Conservation (phyloP, 2,888 invertebrate species). For the Atrina japonica region DNA sequence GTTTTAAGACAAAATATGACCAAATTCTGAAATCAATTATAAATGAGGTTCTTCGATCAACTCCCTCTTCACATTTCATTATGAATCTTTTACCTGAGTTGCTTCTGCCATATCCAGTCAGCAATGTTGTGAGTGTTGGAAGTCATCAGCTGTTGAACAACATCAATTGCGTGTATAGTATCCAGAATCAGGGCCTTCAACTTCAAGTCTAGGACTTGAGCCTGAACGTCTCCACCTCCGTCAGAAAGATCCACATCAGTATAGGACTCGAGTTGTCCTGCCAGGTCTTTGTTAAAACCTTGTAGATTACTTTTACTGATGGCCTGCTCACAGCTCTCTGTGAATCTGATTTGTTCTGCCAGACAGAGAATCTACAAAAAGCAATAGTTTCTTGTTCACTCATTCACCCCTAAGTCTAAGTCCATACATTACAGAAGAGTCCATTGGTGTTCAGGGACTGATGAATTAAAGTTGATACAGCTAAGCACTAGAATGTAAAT, state of each 20-base stretch:
- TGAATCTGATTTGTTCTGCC: conserved; percentile 92
- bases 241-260: conserved; percentile 78
- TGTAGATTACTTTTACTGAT: conserved; percentile 84
- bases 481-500: no score
- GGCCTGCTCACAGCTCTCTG: conserved; percentile 90
- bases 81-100: conserved; percentile 91
- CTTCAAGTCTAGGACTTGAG: conserved; percentile 88
- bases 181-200: conserved; percentile 95
- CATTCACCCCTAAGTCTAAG: background rate
- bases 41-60: no score
- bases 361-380: conserved; percentile 87
- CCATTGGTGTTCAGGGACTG: no score
- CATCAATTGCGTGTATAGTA: conserved; percentile 93
- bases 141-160: conserved; percentile 89
- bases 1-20: no score
- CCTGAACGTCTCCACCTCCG: conserved; percentile 66
- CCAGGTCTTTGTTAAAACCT: conserved; percentile 77
- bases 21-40: no score
- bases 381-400: conserved; percentile 18
- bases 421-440: no score
- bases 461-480: background rate
- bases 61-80: no score
- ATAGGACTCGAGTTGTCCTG: conserved; percentile 81
- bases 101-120: conserved; percentile 98
- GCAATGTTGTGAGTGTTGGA: conserved; percentile 84